Evolutionary conservation across 2,797 vertebrate genomes (phyloP).

Genomic region (Bradypus variegatus): DNA sequence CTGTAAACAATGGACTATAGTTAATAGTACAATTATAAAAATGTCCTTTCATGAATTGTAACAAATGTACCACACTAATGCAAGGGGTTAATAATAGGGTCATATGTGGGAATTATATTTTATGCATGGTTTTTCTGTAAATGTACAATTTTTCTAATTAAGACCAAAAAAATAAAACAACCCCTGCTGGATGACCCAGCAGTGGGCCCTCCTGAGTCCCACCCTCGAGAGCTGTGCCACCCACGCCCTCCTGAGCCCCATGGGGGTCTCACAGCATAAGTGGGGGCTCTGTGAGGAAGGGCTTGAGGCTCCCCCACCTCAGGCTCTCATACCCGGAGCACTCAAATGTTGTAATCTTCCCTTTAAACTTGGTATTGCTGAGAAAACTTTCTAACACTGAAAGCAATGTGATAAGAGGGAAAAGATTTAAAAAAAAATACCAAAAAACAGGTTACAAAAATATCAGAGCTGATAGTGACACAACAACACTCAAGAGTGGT

Average conservation of each 20-base stretch:
- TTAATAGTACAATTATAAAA: no score
- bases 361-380: background rate
- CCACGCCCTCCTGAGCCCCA: background rate
- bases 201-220: background rate
- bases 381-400: background rate
- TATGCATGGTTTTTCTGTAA: no score
- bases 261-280: background rate
- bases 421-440: background rate
- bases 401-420: background rate
- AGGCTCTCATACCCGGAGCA: background rate
- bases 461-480: slow-evolving; percentile 4
- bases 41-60: no score
- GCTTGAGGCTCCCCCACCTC: background rate
- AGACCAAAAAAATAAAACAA: no score
- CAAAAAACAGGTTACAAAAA: slow-evolving; percentile 28
- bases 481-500: background rate
- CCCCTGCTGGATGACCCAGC: no score
- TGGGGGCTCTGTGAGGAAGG: background rate
- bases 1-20: no score
- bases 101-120: no score
- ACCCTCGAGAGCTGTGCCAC: background rate
- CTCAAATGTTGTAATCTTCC: background rate
- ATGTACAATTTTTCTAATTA: no score
- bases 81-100: no score
- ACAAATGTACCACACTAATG: no score